phyloP scores from a whole-genome alignment of 2,797 vertebrate species.

The Rhinogobio ventralis region DNA sequence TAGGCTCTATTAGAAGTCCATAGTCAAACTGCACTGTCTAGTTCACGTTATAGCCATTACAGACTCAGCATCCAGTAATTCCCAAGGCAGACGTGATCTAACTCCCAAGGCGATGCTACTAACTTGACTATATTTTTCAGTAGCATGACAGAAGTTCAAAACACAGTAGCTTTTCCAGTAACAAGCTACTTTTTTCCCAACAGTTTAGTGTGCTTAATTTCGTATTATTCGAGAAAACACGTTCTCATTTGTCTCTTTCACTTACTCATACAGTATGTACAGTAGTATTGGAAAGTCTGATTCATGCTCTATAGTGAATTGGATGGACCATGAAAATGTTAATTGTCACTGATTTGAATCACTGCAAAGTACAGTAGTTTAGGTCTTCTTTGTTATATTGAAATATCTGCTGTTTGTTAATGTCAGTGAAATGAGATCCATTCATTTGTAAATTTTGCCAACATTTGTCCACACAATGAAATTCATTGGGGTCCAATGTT shows the following conservation, averaged over 20 bases:
- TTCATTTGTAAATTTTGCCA: too few relatives aligned
- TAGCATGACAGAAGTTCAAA: neutral
- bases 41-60: conserved; percentile 19
- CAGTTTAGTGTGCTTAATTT: neutral
- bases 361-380: neutral
- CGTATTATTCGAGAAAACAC: neutral
- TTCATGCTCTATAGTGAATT: neutral
- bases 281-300: neutral
- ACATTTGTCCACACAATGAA: neutral
- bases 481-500: neutral
- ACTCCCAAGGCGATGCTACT: conserved; percentile 2
- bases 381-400: too few relatives aligned
- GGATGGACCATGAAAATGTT: neutral
- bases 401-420: too few relatives aligned
- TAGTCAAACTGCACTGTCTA: conserved; percentile 22
- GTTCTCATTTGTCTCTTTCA: neutral
- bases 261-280: neutral
- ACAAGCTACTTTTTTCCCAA: neutral
- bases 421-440: too few relatives aligned
- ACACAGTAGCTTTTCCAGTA: neutral
- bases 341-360: neutral
- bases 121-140: neutral
- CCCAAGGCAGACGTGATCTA: neutral
- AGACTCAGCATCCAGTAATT: neutral
- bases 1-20: conserved; percentile 10